Evolutionary conservation across 2,888 invertebrate species (phyloP).

Genomic region (Arge pagana): DNA sequence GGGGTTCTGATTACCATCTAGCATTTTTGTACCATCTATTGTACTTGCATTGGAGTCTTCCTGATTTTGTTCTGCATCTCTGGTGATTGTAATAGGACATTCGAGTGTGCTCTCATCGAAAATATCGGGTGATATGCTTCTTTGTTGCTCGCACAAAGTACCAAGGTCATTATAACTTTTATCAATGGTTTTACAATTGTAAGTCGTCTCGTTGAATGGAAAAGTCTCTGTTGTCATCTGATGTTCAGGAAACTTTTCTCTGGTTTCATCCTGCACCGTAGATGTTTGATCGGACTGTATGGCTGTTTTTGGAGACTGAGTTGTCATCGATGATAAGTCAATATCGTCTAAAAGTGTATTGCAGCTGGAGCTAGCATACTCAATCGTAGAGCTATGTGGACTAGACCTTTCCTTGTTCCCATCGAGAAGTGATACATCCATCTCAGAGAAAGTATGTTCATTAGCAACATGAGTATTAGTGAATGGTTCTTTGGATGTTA

Average conservation of each 20-base stretch:
- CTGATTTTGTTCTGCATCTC: not conserved
- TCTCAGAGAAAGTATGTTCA: too few relatives aligned
- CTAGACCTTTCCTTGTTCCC: conserved; percentile 24
- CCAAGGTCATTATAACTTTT: not conserved
- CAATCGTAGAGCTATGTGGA: not conserved
- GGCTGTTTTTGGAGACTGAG: too few relatives aligned
- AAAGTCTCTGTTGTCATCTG: too few relatives aligned
- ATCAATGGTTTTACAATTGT: not conserved
- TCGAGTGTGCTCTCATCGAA: conserved; percentile 33
- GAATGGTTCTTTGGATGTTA: too few relatives aligned
- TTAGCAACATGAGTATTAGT: too few relatives aligned
- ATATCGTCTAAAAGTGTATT: not conserved
- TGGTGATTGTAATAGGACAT: not conserved
- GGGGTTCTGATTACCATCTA: too few relatives aligned
- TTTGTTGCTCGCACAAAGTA: conserved; percentile 3
- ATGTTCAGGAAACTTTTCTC: too few relatives aligned
- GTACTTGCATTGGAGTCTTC: too few relatives aligned
- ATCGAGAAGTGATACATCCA: not conserved
- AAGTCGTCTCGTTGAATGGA: not conserved
- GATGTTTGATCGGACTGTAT: too few relatives aligned
- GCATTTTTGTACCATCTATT: too few relatives aligned
- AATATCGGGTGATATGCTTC: conserved; percentile 40
- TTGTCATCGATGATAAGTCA: too few relatives aligned
- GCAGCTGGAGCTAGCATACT: not conserved
- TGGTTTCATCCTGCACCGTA: too few relatives aligned